Conservation (phyloP, 2,888 invertebrate species). For the Pinctada fucata region DNA sequence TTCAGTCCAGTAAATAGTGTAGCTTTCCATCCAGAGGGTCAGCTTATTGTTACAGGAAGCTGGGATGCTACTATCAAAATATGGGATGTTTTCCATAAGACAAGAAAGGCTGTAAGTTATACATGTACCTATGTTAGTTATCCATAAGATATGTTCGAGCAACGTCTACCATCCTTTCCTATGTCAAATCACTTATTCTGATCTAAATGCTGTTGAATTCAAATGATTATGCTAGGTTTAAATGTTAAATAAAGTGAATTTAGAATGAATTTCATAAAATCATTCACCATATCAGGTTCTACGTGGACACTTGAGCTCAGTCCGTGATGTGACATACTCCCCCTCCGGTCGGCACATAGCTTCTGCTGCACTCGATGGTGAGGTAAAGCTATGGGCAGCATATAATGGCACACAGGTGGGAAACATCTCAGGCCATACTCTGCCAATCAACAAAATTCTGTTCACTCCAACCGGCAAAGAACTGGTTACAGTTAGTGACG, state of each 20-base stretch:
- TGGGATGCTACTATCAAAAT: constrained; percentile 75
- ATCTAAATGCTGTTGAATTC: too few species aligned
- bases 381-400: constrained; percentile 76
- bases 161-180: too few species aligned
- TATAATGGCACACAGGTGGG: constrained; percentile 72
- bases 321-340: constrained; percentile 74
- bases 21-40: constrained; percentile 74
- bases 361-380: constrained; percentile 75
- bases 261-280: not conserved
- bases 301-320: constrained; percentile 74
- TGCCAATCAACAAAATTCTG: constrained; percentile 72
- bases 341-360: constrained; percentile 74
- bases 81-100: constrained; percentile 72
- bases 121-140: too few species aligned
- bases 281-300: constrained; percentile 63
- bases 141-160: too few species aligned
- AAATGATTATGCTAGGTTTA: too few species aligned
- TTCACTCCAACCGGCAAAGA: constrained; percentile 72
- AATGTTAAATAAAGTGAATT: too few species aligned
- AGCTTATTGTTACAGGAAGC: constrained; percentile 73
- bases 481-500: constrained; percentile 74
- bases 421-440: constrained; percentile 69
- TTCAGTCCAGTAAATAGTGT: constrained; percentile 76
- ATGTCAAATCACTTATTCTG: too few species aligned
- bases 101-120: constrained; percentile 72